Evolutionary conservation across 2,888 invertebrate species (phyloP).

Genomic region (Ochlodes sylvanus): DNA sequence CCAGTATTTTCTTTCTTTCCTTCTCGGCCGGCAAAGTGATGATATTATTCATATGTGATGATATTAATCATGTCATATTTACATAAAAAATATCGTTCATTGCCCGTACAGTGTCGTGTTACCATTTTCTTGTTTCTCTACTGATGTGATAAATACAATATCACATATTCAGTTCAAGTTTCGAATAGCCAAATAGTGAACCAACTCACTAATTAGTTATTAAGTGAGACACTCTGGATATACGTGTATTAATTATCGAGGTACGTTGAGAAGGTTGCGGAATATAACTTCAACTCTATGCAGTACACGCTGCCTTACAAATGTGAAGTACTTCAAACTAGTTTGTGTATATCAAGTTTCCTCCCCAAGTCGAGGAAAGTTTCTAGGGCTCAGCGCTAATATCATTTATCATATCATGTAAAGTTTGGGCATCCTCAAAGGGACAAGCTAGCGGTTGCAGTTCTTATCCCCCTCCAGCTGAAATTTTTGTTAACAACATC

Average conservation of each 20-base stretch:
- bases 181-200: too few relatives aligned
- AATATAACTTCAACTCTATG: slow-evolving; percentile 20
- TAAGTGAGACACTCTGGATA: not conserved
- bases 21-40: too few relatives aligned
- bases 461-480: not conserved
- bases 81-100: too few relatives aligned
- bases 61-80: too few relatives aligned
- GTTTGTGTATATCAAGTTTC: slow-evolving; percentile 7
- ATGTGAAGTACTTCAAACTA: slow-evolving; percentile 7
- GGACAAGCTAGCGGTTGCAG: not conserved
- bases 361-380: not conserved
- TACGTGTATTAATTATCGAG: not conserved
- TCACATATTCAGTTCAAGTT: too few relatives aligned
- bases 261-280: not conserved
- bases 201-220: not conserved
- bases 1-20: too few relatives aligned
- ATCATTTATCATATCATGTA: slow-evolving; percentile 5
- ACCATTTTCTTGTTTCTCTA: too few relatives aligned
- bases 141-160: too few relatives aligned
- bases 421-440: not conserved
- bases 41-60: too few relatives aligned
- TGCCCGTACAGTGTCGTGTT: too few relatives aligned
- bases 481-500: not conserved
- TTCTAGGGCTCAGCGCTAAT: not conserved
- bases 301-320: slow-evolving; percentile 12